Base-by-base conservation (phyloP, 2,888 invertebrate species). In the Eubasilissa splendida region DNA sequence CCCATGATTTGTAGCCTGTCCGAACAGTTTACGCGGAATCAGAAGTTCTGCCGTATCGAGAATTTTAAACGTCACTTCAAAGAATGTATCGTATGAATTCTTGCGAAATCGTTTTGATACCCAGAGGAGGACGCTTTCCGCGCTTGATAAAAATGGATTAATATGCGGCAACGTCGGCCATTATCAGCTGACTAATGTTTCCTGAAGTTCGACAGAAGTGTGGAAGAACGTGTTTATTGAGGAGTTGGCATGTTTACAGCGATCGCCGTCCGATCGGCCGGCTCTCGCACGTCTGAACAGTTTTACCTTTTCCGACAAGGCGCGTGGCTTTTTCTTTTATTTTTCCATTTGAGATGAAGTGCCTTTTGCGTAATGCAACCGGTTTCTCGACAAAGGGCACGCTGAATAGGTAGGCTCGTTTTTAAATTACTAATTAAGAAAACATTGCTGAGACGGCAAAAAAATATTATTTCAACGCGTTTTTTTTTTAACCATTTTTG, bases 111-210 rank as follows among this genome's bases (percentile, higher is more conserved):
- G 42, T 31, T 63, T 63, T 33, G 42, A 63, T 1, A 42, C 42
- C 42, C 42, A 4, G 22, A 22, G 42, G 42, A 42, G 42, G 42
- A 42, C 42, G 42, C 42, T 42, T 42, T 7, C 42, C 63, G 11
- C 10, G 63, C n/a, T 33, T 63, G 31, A 11, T 63, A 63, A 63
- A 63, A 68, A 68, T 50, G 68, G 68, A 52, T 52, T 50, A 14
- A 50, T 50, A 68, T 68, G 14, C n/a, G 50, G 50, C 33, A 50
- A 68, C 68, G n/a, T 68, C 66, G n/a, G 66, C 33, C 66, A 14
- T 66, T 12, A 71, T 22, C n/a, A 14, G n/a, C 71, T 56, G 71
- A 73, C 56, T 73, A 56, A 73, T 14, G 71, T 73, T 73, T 73
- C 22, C 33, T 31, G 31, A 54, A 56, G 54, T 31, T 56, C 33